Base-by-base conservation (phyloP, 2,888 invertebrate genomes). In the Mechanitis messenoides region DNA sequence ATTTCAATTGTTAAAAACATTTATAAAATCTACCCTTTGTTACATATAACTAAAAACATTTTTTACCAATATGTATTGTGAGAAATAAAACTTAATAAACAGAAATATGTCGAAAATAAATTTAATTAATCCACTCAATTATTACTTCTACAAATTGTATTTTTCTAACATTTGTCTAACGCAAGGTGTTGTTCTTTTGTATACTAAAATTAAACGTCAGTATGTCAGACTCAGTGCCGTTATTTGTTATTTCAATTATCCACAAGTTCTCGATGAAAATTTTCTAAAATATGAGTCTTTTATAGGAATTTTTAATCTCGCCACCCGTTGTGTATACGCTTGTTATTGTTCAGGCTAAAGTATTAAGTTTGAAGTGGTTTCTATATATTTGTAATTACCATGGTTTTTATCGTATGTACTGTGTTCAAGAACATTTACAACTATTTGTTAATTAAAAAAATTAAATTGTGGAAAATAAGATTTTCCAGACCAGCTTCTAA, bases 171-270 rank as follows among this genome's bases (percentile, higher is more conserved):
- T 74, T 79, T 77, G 77, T 80, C 69, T 70, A 58, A 67, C 69
- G 67, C 69, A 60, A 69, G 67, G 70, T 80, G 70, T 78, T 80
- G 75, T 83, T 81, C 75, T 76, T 71, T 69, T 75, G 73, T 74
- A 75, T 73, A 81, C 84, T 85, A 85, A 87, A 87, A 88, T 88
- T 86, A 87, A 87, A 89, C 80, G 86, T 87, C 86, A 85, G 83
- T 74, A 74, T 76, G 87, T 81, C 87, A 80, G 69, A 69, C 66
- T 71, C 88, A 87, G 83, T 63, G 68, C 72, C 71, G 75, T 77
- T 80, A 81, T 83, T 85, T 81, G 83, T 85, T 85, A 78, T 84
- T 87, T 83, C 83, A 86, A 87, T 87, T 86, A 87, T 81, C 83
- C 82, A 78, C 77, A 76, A 78, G 73, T 77, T 76, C 70, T 78